Evolutionary conservation across 2,888 invertebrate genomes (phyloP).

Genomic region (Labia minor): DNA sequence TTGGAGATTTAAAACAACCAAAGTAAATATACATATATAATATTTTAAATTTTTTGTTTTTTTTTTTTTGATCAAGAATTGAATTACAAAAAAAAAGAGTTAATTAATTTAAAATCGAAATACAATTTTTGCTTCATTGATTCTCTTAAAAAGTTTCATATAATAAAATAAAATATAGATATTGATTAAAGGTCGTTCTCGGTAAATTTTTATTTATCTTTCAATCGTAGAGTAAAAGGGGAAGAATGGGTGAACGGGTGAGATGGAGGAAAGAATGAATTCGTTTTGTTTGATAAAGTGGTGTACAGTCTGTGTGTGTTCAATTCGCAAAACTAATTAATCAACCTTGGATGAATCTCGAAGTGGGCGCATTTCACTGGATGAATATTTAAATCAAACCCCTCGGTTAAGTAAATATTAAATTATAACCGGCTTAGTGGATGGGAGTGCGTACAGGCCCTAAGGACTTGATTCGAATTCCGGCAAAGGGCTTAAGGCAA

Average conservation of each 20-base stretch:
- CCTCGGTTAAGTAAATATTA: slow-evolving; percentile 4
- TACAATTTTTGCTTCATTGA: too few relatives aligned
- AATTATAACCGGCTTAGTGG: neutral
- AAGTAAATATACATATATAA: too few relatives aligned
- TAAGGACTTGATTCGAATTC: too few relatives aligned
- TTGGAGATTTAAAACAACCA: too few relatives aligned
- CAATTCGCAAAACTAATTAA: neutral
- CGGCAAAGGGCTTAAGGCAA: too few relatives aligned
- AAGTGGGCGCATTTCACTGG: neutral
- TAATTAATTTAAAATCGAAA: too few relatives aligned
- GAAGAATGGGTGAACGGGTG: too few relatives aligned
- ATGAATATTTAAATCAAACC: slow-evolving; percentile 5
- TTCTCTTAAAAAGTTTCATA: neutral
- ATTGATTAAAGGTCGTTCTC: neutral
- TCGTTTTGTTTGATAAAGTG: too few relatives aligned
- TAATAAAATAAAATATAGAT: neutral
- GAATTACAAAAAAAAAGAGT: too few relatives aligned
- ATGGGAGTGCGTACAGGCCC: neutral
- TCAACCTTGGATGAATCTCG: neutral
- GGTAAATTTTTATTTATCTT: neutral
- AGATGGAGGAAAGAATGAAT: too few relatives aligned
- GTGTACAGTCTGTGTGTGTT: neutral
- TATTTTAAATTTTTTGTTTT: too few relatives aligned
- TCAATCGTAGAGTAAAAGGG: neutral
- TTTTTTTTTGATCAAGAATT: too few relatives aligned